phyloP scores from a whole-genome alignment of 92 coral and sea anemone genomes.

The Epizoanthus ramosus region DNA sequence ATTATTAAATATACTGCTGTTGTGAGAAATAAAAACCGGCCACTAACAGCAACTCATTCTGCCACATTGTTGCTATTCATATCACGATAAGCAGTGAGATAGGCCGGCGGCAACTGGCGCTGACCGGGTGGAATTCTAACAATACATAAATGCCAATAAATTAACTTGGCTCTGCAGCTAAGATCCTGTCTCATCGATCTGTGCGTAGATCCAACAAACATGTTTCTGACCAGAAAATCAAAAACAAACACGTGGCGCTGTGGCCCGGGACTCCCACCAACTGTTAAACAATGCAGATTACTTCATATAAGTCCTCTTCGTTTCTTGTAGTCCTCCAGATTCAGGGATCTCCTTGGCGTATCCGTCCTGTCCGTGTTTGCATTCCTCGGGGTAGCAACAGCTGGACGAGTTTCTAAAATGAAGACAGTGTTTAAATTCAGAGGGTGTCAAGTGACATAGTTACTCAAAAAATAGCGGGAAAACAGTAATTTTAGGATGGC shows the following conservation, averaged over 20 bases:
- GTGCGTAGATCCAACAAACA: not conserved
- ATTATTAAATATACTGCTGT: no score
- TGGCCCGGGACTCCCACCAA: not conserved
- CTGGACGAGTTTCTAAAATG: conserved; percentile 85
- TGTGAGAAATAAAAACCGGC: no score
- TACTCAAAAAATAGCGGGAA: no score
- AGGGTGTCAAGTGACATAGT: not conserved
- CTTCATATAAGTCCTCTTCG: conserved; percentile 89
- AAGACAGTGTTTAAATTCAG: not conserved
- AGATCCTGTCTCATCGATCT: not conserved
- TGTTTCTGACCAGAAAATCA: not conserved
- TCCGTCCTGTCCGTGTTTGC: conserved; percentile 76
- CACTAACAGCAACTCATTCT: no score
- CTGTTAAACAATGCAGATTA: not conserved
- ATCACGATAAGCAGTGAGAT: no score
- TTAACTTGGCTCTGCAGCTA: not conserved
- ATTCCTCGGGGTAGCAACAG: conserved; percentile 77
- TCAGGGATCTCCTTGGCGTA: conserved; percentile 91
- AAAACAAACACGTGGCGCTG: not conserved
- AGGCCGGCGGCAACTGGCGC: no score
- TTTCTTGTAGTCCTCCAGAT: conserved; percentile 98
- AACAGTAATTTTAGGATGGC: no score
- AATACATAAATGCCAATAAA: not conserved
- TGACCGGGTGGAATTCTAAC: no score
- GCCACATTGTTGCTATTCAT: no score